Conservation (phyloP, 2,888 invertebrate species). For the Cheilosia pagana region DNA sequence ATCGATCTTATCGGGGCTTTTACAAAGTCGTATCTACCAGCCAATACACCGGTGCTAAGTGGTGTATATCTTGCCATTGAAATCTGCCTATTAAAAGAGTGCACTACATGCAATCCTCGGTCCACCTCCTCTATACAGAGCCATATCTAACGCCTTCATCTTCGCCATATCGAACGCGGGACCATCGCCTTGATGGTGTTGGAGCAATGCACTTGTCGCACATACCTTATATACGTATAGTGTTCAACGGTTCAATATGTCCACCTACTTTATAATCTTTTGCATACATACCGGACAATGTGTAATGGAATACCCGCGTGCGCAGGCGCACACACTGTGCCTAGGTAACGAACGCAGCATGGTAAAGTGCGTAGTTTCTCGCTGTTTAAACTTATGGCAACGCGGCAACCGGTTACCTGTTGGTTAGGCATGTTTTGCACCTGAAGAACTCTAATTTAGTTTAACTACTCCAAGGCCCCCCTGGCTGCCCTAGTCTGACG, state of each 20-base stretch:
- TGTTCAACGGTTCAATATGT: constrained; percentile 60
- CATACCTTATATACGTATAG: not conserved
- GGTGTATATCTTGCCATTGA: constrained; percentile 50
- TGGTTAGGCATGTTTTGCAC: constrained; percentile 71
- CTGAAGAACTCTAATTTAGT: constrained; percentile 74
- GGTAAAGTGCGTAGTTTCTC: constrained; percentile 34
- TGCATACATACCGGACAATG: constrained; percentile 63
- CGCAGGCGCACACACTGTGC: not conserved
- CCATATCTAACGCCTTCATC: constrained; percentile 45
- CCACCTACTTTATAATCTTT: constrained; percentile 66
- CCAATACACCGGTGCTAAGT: constrained; percentile 27
- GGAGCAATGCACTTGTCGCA: constrained; percentile 66
- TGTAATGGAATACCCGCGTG: constrained; percentile 64
- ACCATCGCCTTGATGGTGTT: constrained; percentile 13
- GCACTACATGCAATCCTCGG: constrained; percentile 12
- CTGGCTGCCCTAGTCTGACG: constrained; percentile 13
- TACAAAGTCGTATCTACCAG: constrained; percentile 45
- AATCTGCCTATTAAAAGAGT: constrained; percentile 33
- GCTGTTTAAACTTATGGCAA: constrained; percentile 40
- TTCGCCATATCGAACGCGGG: not conserved
- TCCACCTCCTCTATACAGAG: not conserved
- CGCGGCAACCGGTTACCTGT: constrained; percentile 65
- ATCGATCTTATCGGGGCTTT: constrained; percentile 63
- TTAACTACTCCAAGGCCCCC: constrained; percentile 37
- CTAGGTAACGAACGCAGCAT: not conserved